phyloP scores from a whole-genome alignment of 2,113 vertebrate species.

The Ageneiosus marmoratus region DNA sequence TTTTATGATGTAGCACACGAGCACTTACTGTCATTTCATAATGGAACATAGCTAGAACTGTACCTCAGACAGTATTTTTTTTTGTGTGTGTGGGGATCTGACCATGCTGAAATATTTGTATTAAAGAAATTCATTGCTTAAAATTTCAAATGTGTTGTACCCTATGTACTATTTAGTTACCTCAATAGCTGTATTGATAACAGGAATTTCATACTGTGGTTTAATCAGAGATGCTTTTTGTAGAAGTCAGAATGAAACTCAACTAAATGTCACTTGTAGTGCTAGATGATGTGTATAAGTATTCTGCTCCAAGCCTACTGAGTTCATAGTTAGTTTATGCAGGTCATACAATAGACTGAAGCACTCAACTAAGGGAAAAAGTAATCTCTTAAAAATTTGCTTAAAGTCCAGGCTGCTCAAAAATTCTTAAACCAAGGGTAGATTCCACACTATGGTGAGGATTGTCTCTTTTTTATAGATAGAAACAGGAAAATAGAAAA shows the following conservation, averaged over 20 bases:
- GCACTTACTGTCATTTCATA: slow-evolving; percentile 45
- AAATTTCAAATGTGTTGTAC: background rate
- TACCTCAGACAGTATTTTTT: slow-evolving; percentile 47
- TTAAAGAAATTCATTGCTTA: slow-evolving; percentile 67
- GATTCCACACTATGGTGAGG: background rate
- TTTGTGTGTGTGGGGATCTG: slow-evolving; percentile 44
- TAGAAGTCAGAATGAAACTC: background rate
- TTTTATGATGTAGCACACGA: slow-evolving; percentile 40
- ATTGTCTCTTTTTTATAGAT: too few relatives aligned
- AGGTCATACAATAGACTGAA: background rate
- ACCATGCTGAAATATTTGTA: slow-evolving; percentile 72
- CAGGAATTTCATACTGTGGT: background rate
- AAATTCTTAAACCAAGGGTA: background rate
- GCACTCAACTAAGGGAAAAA: background rate
- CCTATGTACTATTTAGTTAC: background rate
- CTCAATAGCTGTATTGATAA: background rate
- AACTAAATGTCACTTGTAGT: background rate
- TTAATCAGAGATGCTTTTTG: background rate
- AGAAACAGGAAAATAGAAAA: too few relatives aligned
- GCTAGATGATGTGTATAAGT: too few relatives aligned
- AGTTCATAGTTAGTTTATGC: background rate
- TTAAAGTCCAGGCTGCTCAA: background rate
- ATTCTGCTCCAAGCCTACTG: background rate
- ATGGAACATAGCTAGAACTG: slow-evolving; percentile 31
- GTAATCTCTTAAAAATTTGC: background rate